Evolutionary conservation across 2,888 invertebrate genomes (phyloP).

Genomic region (Theristus sp.): DNA sequence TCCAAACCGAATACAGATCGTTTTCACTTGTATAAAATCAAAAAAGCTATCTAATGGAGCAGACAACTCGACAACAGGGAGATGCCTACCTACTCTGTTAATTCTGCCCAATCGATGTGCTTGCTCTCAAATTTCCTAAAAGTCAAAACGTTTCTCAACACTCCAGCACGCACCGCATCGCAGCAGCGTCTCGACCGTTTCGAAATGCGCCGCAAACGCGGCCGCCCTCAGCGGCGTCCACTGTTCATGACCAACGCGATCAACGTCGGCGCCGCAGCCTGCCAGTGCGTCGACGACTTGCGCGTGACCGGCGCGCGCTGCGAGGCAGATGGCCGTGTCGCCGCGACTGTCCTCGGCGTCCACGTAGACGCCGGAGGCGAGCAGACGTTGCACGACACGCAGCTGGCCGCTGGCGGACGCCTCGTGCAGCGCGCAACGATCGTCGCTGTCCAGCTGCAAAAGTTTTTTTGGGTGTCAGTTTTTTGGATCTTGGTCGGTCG

Average conservation of each 20-base stretch:
- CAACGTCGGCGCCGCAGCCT: conserved; percentile 48
- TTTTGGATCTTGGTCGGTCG: no score
- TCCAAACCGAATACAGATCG: no score
- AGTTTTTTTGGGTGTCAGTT: no score
- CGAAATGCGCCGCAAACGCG: conserved; percentile 81
- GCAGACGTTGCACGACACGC: conserved; percentile 46
- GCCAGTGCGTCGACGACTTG: conserved; percentile 45
- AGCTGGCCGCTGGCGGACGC: conserved; percentile 46
- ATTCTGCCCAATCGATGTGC: no score
- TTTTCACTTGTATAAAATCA: no score
- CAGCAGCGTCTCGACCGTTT: conserved; percentile 29
- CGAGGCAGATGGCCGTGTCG: conserved; percentile 46
- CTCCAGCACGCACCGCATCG: conserved; percentile 28
- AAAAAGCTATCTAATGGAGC: no score
- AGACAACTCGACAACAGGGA: no score
- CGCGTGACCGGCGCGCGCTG: conserved; percentile 53
- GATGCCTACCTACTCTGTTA: no score
- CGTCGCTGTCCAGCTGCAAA: not conserved
- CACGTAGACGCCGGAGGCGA: conserved; percentile 38
- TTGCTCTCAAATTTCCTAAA: no score
- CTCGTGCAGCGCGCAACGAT: conserved; percentile 44
- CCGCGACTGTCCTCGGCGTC: conserved; percentile 53
- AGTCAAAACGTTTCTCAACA: no score
- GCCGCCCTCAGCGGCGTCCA: conserved; percentile 79
- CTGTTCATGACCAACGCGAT: conserved; percentile 53